Conservation (phyloP, 2,797 vertebrate species). For the Spheniscus humboldti region DNA sequence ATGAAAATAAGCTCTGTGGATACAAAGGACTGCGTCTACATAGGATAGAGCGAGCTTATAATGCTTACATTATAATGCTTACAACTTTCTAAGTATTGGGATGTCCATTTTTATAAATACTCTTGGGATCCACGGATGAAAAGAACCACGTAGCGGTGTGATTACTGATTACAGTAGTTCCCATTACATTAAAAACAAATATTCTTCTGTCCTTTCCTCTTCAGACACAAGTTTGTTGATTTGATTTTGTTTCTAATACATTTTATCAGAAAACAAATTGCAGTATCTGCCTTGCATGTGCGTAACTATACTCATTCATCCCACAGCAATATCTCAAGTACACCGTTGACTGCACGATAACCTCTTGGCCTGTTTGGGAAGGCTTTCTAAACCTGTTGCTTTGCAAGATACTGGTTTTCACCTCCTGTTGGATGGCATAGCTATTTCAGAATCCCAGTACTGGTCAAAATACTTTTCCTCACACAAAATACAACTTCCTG, state of each 20-base stretch:
- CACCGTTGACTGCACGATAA: background rate
- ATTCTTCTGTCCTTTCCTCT: background rate
- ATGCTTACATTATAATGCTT: background rate
- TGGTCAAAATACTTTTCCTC: background rate
- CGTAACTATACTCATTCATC: background rate
- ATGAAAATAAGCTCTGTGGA: background rate
- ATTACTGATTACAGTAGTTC: background rate
- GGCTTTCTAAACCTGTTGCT: background rate
- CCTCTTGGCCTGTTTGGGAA: background rate
- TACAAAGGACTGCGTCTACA: background rate
- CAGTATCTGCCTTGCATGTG: background rate
- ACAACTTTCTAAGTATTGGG: background rate
- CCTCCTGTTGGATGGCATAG: background rate
- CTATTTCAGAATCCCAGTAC: background rate
- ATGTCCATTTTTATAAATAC: background rate
- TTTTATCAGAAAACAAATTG: background rate
- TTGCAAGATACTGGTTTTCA: background rate
- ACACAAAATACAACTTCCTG: background rate
- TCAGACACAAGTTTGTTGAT: background rate
- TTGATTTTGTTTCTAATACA: background rate
- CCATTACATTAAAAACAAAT: background rate
- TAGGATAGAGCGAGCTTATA: background rate
- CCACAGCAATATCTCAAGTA: background rate
- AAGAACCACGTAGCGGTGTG: accelerated
- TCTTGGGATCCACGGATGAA: background rate